Evolutionary conservation across 1,140 invertebrate genomes (phyloP), one percentile per base, ranked within the genome.

Genomic region (Sitobion miscanthi): DNA sequence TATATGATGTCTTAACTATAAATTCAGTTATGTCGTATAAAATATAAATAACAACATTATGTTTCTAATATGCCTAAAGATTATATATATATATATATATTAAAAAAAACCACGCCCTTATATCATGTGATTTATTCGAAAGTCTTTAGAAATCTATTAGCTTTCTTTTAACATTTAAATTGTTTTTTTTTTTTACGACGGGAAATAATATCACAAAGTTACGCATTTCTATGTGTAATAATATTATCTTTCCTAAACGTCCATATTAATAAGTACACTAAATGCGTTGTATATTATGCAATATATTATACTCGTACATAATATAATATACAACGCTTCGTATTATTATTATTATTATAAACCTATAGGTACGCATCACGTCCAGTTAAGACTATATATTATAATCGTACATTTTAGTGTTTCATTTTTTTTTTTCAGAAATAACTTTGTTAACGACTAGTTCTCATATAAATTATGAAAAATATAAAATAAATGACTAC

Each of bases 381-480:
- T 0, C 14, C 62, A 77, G 62, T n/a, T 77, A 77, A 77, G 30
- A 77, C 62, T 77, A n/a, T 77, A n/a, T 77, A 77, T 77, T 35
- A 77, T 77, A 77, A 77, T 77, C 62, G n/a, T 77, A 77, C 62
- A 77, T 77, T 77, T n/a, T n/a, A 77, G 62, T 77, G 62, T 77
- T 35, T 77, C 11, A 77, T 77, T 77, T 77, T 77, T 69, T 62
- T 35, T 35, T 20, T 77, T 77, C 62, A 35, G 17, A 77, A 77
- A 77, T 77, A 77, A 77, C 62, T 77, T 77, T n/a, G 62, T 77
- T 77, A 77, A 77, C 62, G 62, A 77, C 62, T 77, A 35, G 62
- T 77, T 77, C 62, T 77, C 62, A 77, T 77, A 77, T 77, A 77
- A 77, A 77, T 77, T 77, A 77, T 77, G 62, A 77, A 77, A n/a